Conservation (phyloP, 1,140 invertebrate species). For the Diploscapter pachys region DNA sequence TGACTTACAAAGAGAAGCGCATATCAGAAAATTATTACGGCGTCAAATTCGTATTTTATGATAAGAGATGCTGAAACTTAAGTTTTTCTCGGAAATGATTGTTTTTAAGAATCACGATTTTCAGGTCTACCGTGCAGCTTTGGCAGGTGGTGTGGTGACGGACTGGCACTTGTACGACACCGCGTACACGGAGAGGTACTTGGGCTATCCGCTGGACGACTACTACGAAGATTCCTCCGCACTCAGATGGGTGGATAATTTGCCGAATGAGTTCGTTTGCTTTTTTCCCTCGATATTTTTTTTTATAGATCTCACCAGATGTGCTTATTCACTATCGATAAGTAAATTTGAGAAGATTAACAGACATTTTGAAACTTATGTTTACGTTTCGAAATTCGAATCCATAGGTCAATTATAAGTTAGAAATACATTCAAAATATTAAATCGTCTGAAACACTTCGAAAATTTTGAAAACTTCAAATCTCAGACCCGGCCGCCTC, state of each 20-base stretch:
- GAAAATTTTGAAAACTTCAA: no score
- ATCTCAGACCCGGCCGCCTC: conserved; percentile 77
- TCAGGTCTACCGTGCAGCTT: conserved; percentile 64
- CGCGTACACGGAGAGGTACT: conserved; percentile 89
- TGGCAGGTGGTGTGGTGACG: conserved; percentile 93
- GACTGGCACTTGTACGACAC: conserved; percentile 91
- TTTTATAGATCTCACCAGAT: no score
- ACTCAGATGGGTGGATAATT: conserved; percentile 74
- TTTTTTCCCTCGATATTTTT: no score
- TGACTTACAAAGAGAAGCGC: no score
- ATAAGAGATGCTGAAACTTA: neutral
- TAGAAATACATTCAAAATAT: no score
- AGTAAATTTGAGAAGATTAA: no score
- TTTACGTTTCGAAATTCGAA: no score
- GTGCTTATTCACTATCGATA: no score
- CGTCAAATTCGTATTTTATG: neutral
- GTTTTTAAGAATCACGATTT: neutral
- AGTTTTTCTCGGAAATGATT: neutral
- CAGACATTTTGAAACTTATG: no score
- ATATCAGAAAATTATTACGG: no score
- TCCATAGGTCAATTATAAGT: no score
- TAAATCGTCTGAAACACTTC: no score
- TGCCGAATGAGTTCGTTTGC: conserved; percentile 79
- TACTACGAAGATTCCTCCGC: conserved; percentile 77
- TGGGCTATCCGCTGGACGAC: conserved; percentile 78